Evolutionary conservation across 2,888 invertebrate species (phyloP).

Genomic region (Polietes domitor): DNA sequence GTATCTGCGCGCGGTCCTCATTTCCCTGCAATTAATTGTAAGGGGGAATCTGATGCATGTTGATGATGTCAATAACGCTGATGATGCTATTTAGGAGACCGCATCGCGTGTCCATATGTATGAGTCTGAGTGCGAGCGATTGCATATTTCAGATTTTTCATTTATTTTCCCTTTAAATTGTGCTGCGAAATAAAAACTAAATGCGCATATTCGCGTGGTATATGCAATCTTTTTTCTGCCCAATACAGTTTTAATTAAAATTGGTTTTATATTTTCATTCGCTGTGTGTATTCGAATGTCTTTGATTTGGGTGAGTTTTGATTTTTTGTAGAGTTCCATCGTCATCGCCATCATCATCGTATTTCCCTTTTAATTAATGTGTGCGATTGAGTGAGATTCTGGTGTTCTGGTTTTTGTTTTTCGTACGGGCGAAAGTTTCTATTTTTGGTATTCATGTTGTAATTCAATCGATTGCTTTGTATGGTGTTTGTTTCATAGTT

Average conservation of each 20-base stretch:
- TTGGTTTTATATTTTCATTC: conserved; percentile 21
- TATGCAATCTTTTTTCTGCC: neutral
- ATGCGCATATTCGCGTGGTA: neutral
- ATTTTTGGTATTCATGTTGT: conserved; percentile 30
- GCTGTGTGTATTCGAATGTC: neutral
- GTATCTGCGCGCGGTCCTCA: neutral
- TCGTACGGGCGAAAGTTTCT: neutral
- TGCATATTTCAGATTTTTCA: neutral
- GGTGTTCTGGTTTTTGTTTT: conserved; percentile 15
- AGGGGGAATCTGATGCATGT: neutral
- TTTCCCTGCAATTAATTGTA: neutral
- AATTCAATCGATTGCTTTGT: conserved; percentile 24
- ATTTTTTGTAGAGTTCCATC: neutral
- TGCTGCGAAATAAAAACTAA: neutral
- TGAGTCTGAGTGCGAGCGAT: no score
- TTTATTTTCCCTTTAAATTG: neutral
- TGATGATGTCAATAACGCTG: neutral
- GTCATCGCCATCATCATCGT: conserved; percentile 3
- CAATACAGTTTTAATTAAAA: conserved; percentile 34
- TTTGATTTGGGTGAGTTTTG: neutral
- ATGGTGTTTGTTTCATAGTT: conserved; percentile 20
- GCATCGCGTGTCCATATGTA: no score
- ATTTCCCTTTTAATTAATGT: conserved; percentile 30
- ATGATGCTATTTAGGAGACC: neutral
- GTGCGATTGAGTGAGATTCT: conserved; percentile 25